A percentile compares a stretch with the other conserved stretches of the same genome.
phyloP scores from a whole-genome alignment of 2,113 vertebrate genomes.

The Mellivora capensis region DNA sequence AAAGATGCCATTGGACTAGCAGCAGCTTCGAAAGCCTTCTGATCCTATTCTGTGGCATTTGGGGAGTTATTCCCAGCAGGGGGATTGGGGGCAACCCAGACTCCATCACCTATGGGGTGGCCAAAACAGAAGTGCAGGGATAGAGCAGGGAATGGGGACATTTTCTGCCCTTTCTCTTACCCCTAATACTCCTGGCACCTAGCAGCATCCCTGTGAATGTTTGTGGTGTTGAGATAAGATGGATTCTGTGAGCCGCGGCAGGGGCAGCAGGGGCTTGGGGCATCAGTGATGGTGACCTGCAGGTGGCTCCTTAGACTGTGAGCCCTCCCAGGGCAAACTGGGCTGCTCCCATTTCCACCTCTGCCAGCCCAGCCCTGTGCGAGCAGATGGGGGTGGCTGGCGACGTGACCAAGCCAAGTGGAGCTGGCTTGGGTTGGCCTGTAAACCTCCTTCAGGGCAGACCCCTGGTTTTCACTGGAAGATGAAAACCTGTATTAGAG shows the following conservation, averaged over 20 bases:
- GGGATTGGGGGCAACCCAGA: background rate
- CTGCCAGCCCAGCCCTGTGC: background rate
- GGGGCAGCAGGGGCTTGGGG: background rate
- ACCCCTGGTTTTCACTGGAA: background rate
- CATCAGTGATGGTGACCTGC: accelerated
- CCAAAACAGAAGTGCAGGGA: background rate
- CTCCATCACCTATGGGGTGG: too few relatives aligned
- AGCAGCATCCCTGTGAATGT: background rate
- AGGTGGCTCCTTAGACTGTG: background rate
- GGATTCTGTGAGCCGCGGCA: background rate
- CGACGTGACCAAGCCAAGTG: background rate
- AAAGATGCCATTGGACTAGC: background rate
- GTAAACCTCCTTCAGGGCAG: background rate
- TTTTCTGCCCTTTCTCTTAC: background rate
- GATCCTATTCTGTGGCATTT: background rate
- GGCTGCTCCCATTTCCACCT: background rate
- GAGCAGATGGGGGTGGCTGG: background rate
- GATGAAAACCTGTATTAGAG: background rate
- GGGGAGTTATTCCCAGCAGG: background rate
- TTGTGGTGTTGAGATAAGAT: background rate
- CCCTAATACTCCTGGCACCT: background rate
- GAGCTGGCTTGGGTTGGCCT: background rate
- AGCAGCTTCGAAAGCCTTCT: background rate
- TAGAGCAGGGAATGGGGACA: background rate
- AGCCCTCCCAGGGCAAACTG: background rate